These are phyloP conservation scores for Drosophila yooni DNA, from an alignment of 2,888 invertebrate genomes.

Conservation along the genomic window DNA sequence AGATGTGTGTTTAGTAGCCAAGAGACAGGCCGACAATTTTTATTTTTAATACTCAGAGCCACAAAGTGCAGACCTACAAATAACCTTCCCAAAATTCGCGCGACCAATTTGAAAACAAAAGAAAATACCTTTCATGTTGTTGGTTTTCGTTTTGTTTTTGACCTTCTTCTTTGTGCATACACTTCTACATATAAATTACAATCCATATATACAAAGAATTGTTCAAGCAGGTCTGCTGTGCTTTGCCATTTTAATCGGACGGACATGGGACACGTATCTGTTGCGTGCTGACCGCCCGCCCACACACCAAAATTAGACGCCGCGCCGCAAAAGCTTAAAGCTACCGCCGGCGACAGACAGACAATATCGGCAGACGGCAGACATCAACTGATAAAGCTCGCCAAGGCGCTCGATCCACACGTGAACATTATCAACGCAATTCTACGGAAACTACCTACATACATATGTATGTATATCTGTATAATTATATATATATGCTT, in stretches of 20 bases:
- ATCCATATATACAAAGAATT: neutral
- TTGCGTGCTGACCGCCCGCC: conserved; percentile 55
- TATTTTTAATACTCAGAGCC: conserved; percentile 58
- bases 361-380: conserved; percentile 10
- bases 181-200: neutral
- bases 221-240: neutral
- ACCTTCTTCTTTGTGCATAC: neutral
- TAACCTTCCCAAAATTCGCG: conserved; percentile 54
- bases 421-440: conserved; percentile 62
- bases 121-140: neutral
- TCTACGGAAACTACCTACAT: neutral
- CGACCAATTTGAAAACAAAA: neutral
- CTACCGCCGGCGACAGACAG: conserved; percentile 5
- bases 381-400: conserved; percentile 23
- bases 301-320: neutral
- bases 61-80: conserved; percentile 67
- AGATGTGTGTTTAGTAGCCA: conserved; percentile 18
- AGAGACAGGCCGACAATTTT: conserved; percentile 27
- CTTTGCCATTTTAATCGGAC: neutral
- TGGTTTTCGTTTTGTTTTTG: conserved; percentile 11
- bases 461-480: neutral
- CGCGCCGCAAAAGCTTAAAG: conserved; percentile 20
- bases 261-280: conserved; percentile 45
- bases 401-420: conserved; percentile 42
- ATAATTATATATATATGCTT: neutral